Evolutionary conservation across 2,797 vertebrate species (phyloP).

Genomic region (Coccyzus lansbergi): DNA sequence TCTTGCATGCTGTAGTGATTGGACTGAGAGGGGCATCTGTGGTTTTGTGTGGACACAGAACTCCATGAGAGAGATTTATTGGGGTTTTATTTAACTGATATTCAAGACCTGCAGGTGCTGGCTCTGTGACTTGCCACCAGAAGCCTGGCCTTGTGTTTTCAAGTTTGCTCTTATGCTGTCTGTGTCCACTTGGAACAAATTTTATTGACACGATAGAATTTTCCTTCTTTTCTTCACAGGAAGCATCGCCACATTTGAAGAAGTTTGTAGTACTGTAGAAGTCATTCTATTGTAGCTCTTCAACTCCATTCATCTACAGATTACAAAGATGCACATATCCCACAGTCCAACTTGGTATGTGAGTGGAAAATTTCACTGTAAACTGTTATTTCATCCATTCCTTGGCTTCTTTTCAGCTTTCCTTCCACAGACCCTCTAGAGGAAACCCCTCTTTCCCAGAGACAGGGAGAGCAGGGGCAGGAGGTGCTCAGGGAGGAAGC

Average conservation of each 20-base stretch:
- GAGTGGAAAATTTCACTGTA: background rate
- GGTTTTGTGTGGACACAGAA: constrained; percentile 7
- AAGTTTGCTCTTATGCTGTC: background rate
- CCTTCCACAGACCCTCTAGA: background rate
- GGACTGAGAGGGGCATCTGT: background rate
- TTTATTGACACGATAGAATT: background rate
- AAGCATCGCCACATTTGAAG: background rate
- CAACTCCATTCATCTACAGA: background rate
- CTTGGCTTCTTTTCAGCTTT: constrained; percentile 22
- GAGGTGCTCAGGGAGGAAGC: background rate
- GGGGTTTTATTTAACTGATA: constrained; percentile 37
- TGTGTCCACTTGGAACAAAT: background rate
- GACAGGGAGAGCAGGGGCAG: background rate
- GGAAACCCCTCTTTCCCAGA: background rate
- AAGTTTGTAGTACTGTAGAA: background rate
- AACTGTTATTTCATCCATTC: background rate
- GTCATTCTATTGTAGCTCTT: background rate
- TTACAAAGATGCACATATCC: background rate
- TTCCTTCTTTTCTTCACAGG: background rate
- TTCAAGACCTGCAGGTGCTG: background rate
- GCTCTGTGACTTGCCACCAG: background rate
- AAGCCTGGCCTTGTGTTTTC: background rate
- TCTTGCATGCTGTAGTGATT: background rate
- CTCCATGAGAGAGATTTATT: background rate
- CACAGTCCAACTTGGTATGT: background rate